Percentiles rank a stretch among this genome's conserved stretches.
Evolutionary conservation across 2,113 vertebrate genomes (phyloP).

Genomic region (Pachypanchax playfairii): DNA sequence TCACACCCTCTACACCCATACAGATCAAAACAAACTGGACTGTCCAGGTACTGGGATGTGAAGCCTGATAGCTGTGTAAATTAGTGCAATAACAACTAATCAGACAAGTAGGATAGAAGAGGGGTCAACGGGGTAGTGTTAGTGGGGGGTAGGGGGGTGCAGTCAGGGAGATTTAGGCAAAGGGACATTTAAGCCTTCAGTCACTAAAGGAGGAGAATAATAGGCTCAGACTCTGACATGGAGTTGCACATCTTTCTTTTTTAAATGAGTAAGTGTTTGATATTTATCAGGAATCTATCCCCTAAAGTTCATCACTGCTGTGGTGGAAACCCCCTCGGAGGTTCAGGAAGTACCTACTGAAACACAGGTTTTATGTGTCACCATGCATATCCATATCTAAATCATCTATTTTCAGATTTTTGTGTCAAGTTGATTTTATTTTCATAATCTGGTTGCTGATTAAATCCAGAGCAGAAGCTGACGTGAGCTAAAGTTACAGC

Average conservation of each 20-base stretch:
- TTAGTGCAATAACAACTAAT: conserved; percentile 70
- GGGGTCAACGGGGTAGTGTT: conserved; percentile 36
- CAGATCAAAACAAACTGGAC: conserved; percentile 46
- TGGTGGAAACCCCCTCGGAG: conserved; percentile 29
- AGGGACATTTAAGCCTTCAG: conserved; percentile 34
- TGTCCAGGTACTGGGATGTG: conserved; percentile 41
- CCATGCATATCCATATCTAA: neutral
- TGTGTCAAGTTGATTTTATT: neutral
- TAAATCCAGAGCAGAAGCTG: too few species aligned
- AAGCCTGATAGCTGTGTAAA: conserved; percentile 54
- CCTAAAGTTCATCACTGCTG: neutral
- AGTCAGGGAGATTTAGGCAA: conserved; percentile 40
- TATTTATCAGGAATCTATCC: neutral
- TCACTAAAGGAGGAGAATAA: conserved; percentile 5
- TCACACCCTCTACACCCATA: conserved; percentile 40
- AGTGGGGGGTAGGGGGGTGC: conserved; percentile 27
- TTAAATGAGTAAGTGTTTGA: neutral
- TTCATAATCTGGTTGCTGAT: too few species aligned
- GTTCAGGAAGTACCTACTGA: conserved; percentile 5
- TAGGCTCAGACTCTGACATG: too few species aligned
- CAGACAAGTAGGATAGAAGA: conserved; percentile 76
- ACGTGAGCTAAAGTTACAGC: too few species aligned
- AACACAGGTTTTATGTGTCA: neutral
- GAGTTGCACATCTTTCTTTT: conserved; percentile 2
- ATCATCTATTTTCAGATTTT: neutral